Conservation (phyloP, 1,140 invertebrate species). For the Oryctes rhinoceros region DNA sequence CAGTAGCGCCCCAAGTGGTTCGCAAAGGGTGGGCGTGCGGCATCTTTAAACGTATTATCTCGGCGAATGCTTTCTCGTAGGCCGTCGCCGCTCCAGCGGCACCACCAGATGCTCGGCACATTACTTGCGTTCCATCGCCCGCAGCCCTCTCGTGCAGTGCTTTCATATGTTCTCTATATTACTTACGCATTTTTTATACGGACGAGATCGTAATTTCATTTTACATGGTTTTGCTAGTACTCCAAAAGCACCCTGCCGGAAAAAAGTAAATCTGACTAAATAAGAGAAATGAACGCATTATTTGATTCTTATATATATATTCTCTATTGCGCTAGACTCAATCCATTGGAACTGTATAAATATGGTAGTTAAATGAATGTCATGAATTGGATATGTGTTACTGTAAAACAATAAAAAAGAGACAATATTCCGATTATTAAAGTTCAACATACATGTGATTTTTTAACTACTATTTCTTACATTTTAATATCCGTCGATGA, state of each 20-base stretch:
- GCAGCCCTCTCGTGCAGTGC: constrained; percentile 16
- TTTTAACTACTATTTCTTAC: no score
- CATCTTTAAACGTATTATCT: constrained; percentile 53
- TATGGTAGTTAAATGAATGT: no score
- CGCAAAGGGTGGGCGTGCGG: constrained; percentile 46
- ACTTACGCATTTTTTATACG: constrained; percentile 23
- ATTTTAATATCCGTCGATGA: no score
- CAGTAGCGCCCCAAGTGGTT: constrained; percentile 15
- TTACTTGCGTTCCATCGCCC: constrained; percentile 53
- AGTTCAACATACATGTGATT: no score
- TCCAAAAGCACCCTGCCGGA: not conserved
- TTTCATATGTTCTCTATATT: constrained; percentile 33
- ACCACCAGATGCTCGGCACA: constrained; percentile 50
- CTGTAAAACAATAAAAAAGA: no score
- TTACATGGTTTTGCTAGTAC: not conserved
- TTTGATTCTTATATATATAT: no score
- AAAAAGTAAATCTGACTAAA: constrained; percentile 33
- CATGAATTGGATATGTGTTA: no score
- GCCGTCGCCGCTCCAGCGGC: constrained; percentile 19
- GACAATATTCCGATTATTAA: no score
- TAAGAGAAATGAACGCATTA: not conserved
- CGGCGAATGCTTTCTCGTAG: constrained; percentile 48
- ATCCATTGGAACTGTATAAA: no score
- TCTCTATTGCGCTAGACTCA: no score
- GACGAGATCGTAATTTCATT: constrained; percentile 24